Evolutionary conservation across 2,113 vertebrate genomes (phyloP), one percentile per base, ranked within the genome.

Genomic region (Bolborhynchus lineola): DNA sequence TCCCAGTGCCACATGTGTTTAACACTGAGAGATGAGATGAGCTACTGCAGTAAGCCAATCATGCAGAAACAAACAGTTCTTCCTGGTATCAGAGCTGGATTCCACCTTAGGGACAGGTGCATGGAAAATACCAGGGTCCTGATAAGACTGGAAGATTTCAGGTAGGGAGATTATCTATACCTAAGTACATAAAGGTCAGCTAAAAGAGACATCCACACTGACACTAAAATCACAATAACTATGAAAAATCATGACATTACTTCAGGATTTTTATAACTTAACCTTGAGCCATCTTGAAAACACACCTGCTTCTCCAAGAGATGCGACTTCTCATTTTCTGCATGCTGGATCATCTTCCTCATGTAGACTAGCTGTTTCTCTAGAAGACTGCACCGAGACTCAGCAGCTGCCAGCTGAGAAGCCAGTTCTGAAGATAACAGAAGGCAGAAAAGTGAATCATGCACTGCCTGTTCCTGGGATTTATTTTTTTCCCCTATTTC

Each of bases 341-440:
- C 98, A 63, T 97, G 98, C 68, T 98, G 98, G 93, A 99, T 98
- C 98, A 99, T 98, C 93, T 96, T 98, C 86, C 97, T 98, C 99
- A 99, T 99, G 88, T 99, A 98, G 49, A 99, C 98, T 97, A 99
- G 95, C 82, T 99, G 99, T 79, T 98, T 99, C 95, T 99, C 99
- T 82, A 99, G 94, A 92, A 98, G 98, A 62, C 84, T 97, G 93
- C 99, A 99, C 65, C 99, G 99, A 84, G 98, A 98, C 97, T 99
- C 99, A 24, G 99, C 99, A 76, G 98, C 98, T 67, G 98, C 97
- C 67, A 99, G 97, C 91, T 99, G 99, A 75, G 98, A 98, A 81
- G 98, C 95, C 92, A 99, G 82, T 76, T 98, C 99, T 99, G 91
- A 80, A 96, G 52, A 65, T 5, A 94, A 88, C 18, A 91, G 11